Base-by-base conservation (phyloP, 2,113 vertebrate species). In the Archocentrus centrarchus region DNA sequence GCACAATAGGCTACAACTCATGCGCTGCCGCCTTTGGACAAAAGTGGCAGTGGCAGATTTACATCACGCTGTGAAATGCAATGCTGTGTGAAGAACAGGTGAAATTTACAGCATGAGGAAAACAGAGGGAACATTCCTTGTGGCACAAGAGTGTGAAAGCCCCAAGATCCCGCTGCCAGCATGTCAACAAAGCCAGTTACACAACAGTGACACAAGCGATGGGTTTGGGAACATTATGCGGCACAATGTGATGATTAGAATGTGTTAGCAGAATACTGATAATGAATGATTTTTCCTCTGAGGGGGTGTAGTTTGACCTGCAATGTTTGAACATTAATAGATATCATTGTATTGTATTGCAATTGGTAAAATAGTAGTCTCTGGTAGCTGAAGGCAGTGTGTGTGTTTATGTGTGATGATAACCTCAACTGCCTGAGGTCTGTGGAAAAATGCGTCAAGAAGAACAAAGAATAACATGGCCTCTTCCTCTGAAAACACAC, bases 401-500 rank as follows among this genome's bases (percentile, higher is more conserved):
- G 53, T 80, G 41, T 83, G 80, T 80, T 84, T 82, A 44, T 70
- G 7, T 81, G 73, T 57, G 85, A 76, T 37, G 88, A 91, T 88
- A 89, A 92, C 62, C 57, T 80, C 13, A 70, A 82, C 59, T 62
- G 75, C 86, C 75, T 80, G 77, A 83, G 66, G 82, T 88, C 62
- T 82, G 50, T 55, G 82, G 73, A 87, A 84, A 87, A 85, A 15
- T 35, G 62, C 68, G 64, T 82, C 89, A 86, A 88, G 85, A 66
- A 82, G 77, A 84, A 77, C 83, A 87, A 90, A 92, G 77, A 79
- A 85, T 59, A 88, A 84, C 91, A 83, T 2, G 82, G 73, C 68
- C 85, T 66, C 87, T 94, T 92, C 85, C 88, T 90, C 30, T 75
- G 4, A 81, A 88, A 84, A 85, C 90, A 90, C 81, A 53, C 87